phyloP scores from a whole-genome alignment of 35 echinoderm and acorn worm species.

The Apostichopus parvimensis region DNA sequence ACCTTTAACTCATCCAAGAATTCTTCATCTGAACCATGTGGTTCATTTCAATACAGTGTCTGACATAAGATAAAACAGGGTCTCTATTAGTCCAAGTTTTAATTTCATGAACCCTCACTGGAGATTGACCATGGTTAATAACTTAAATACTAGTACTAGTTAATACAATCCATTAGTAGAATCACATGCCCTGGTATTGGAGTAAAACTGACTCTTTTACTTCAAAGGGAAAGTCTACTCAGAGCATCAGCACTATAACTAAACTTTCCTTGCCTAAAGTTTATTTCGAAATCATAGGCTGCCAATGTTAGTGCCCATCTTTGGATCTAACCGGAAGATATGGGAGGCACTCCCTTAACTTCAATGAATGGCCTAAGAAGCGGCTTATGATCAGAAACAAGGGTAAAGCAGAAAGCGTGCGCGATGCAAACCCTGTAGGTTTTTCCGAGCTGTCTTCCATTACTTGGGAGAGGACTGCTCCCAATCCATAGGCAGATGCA shows the following conservation, averaged over 20 bases:
- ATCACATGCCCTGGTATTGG: constrained; percentile 45
- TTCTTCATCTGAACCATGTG: background rate
- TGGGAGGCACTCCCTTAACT: constrained; percentile 20
- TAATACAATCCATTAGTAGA: constrained; percentile 14
- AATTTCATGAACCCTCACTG: background rate
- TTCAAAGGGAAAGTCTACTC: constrained; percentile 50
- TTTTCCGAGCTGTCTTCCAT: constrained; percentile 19
- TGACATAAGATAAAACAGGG: constrained; percentile 12
- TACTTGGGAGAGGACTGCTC: background rate
- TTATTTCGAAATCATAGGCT: constrained; percentile 54
- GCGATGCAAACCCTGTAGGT: constrained; percentile 7
- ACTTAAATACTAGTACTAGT: background rate
- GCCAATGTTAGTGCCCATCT: constrained; percentile 56
- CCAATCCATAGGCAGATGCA: background rate
- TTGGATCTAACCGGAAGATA: constrained; percentile 56
- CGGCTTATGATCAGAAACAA: constrained; percentile 52
- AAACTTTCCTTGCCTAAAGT: constrained; percentile 11
- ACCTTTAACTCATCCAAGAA: background rate
- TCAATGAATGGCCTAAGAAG: constrained; percentile 55
- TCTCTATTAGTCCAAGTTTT: constrained; percentile 35
- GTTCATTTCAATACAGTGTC: background rate
- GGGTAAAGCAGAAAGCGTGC: constrained; percentile 7
- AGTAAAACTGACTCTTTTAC: background rate
- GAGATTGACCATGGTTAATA: background rate
- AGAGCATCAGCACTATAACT: constrained; percentile 63